Base-by-base conservation (phyloP, 2,888 invertebrate species). In the Parthenolecanium corni region DNA sequence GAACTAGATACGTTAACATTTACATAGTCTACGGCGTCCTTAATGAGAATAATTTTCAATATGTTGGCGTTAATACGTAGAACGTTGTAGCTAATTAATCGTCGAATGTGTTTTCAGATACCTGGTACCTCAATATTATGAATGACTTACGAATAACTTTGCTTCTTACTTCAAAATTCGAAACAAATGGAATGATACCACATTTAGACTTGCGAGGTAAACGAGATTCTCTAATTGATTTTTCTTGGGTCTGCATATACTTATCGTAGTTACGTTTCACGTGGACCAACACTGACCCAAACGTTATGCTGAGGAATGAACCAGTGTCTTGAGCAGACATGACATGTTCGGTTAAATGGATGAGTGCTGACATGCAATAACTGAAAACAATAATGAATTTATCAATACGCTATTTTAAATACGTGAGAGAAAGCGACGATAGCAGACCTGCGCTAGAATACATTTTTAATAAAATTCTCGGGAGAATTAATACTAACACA, bases 361-460 rank as follows among this genome's bases (percentile, higher is more conserved):
- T 95, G 71, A 96, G 78, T 66, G 94, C 88, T 69, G 92, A 90
- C 82, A 96, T 88, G 58, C 91, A 92, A 73, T 93, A 93, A 75
- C 93, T 94, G 71, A 64, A 12, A 24, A 24, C 5, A 31, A 47
- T 23, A 31, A 21, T 38, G 49, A 49, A 49, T 18, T 20, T 1
- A 2, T 49, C 1, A 2, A 21, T 44, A 2, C 3, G n/a, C 9
- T 18, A 9, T 44, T 20, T 44, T 9, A 9, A 9, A 31, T 9
- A 31, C 31, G n/a, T n/a, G n/a, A 20, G 24, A 21, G n/a, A 49
- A 20, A 3, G 14, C 9, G 12, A 38, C 12, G 38, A 38, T 9
- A 38, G 12, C 9, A 38, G 9, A 38, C 38, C 9, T 38, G 38
- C 9, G 38, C 9, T 9, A 38, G 14, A 9, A 11, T 47, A 47